Evolutionary conservation across 2,113 vertebrate species (phyloP).

Genomic region (Lycocorax pyrrhopterus): DNA sequence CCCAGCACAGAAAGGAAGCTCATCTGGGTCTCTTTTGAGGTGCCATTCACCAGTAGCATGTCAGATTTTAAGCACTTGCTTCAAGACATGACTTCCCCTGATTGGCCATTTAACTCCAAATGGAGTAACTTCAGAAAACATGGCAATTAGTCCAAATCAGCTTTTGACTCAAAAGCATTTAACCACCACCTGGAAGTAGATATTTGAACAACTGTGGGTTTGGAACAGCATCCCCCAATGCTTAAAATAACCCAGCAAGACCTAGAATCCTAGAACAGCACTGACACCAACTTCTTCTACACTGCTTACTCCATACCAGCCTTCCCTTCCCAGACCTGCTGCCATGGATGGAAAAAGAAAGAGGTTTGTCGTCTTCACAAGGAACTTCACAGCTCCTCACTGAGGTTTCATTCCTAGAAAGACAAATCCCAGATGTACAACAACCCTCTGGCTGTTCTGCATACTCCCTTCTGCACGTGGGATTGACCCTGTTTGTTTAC

Average conservation of each 20-base stretch:
- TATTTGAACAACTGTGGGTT: neutral
- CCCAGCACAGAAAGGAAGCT: neutral
- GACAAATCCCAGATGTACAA: neutral
- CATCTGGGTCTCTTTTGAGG: neutral
- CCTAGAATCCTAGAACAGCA: neutral
- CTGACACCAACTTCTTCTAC: neutral
- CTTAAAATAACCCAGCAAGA: neutral
- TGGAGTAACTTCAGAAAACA: neutral
- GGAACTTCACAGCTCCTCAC: neutral
- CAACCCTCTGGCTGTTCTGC: neutral
- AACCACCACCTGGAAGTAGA: neutral
- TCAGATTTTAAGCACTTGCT: neutral
- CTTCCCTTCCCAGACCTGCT: neutral
- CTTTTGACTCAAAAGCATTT: neutral
- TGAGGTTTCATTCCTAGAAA: neutral
- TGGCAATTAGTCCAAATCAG: neutral
- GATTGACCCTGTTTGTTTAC: neutral
- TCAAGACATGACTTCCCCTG: neutral
- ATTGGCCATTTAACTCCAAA: neutral
- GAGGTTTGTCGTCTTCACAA: neutral
- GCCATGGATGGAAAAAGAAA: accelerated
- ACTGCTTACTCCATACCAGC: neutral
- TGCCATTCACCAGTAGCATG: neutral
- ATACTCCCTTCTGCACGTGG: accelerated
- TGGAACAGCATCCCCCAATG: neutral